These are phyloP conservation scores for Pipistrellus nathusii DNA, from an alignment of 2,797 vertebrate species.

Conservation along the genomic window DNA sequence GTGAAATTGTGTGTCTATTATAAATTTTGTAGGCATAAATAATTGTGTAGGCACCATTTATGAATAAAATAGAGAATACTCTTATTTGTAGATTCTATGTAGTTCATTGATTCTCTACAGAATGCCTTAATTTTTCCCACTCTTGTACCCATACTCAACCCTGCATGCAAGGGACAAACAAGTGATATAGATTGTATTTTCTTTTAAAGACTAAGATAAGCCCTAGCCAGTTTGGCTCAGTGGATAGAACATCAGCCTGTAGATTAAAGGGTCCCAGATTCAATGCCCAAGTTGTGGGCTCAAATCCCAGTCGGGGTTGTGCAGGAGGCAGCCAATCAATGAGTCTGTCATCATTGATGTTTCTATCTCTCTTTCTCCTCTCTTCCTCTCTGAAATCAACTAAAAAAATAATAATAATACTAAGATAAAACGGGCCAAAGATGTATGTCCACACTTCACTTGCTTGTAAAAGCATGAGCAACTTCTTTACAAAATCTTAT, in stretches of 20 bases:
- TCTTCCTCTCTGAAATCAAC: too few relatives aligned
- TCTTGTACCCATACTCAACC: background rate
- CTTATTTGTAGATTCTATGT: background rate
- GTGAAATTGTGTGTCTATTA: background rate
- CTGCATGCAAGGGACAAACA: background rate
- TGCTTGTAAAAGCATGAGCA: background rate
- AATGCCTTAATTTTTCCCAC: background rate
- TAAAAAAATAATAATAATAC: background rate
- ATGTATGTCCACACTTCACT: background rate
- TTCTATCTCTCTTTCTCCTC: too few relatives aligned
- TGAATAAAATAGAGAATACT: background rate
- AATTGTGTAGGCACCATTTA: background rate
- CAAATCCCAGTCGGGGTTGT: too few relatives aligned
- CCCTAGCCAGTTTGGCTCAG: too few relatives aligned
- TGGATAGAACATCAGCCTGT: too few relatives aligned
- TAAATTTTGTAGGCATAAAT: background rate
- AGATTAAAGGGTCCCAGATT: too few relatives aligned
- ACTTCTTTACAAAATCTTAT: background rate
- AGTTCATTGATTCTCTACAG: background rate
- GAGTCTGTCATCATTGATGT: too few relatives aligned
- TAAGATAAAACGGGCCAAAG: background rate
- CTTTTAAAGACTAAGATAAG: background rate
- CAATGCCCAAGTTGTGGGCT: too few relatives aligned
- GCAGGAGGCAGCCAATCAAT: too few relatives aligned
- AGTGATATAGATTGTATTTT: background rate